Evolutionary conservation across 2,888 invertebrate genomes (phyloP), one percentile per base, ranked within the genome.

Genomic region (Sinodicranocentrus sp.): DNA sequence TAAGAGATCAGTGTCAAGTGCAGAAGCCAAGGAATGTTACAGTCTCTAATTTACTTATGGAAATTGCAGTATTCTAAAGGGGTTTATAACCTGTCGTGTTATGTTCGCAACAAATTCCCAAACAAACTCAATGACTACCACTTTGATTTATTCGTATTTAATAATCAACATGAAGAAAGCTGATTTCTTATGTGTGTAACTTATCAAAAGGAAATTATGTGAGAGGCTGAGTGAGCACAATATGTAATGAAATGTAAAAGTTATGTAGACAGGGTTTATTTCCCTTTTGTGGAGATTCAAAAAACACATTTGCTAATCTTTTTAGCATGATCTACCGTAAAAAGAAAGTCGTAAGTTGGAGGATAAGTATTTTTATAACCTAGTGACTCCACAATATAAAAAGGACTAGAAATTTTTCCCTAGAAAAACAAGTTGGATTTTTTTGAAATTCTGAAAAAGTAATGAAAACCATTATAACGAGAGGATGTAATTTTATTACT

Each of bases 101-200:
- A n/a, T 65, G 52, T 39, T 23, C 10, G 72, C 52, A 48, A 63
- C 61, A 52, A 75, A 21, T 33, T 23, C 28, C 28, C 23, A 52
- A 75, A 75, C 63, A 63, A 75, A 75, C 61, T 63, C 19, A 63
- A 26, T 61, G 59, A 73, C 57, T 52, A 23, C 33, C 68, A 59
- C 44, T 70, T 48, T 70, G 61, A 78, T 78, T 78, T 77, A 77
- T 77, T 52, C 54, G 43, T 57, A 67, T 77, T 77, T 77, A 77
- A 77, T 77, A 67, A 67, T 26, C 23, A 72, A n/a, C 10, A 6
- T 52, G 67, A 67, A 21, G 57, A 77, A 77, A 77, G 76, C 54
- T 77, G 19, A n/a, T 44, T 15, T 52, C 28, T 33, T 44, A 33
- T 57, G 48, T 33, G 33, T 6, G 10, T 33, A 33, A 3, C 33